Evolutionary conservation across 2,797 vertebrate genomes (phyloP), one percentile per base, ranked within the genome.

Genomic region (Halcyon badia): DNA sequence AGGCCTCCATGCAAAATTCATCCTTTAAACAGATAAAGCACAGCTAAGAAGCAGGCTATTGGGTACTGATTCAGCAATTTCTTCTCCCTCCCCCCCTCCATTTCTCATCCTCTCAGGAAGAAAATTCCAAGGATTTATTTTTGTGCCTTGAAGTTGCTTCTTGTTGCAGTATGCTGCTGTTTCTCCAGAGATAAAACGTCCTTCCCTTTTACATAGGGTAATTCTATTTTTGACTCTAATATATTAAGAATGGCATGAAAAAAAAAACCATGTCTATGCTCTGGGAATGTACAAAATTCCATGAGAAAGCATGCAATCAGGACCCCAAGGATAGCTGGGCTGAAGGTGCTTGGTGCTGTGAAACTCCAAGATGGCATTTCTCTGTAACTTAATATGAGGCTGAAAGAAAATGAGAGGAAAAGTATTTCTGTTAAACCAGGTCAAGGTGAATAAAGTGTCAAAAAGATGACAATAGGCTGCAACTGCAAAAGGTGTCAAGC

Each of bases 161-260:
- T 82, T 90, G 70, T 83, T 83, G 92, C 78, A 83, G 52, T 89
- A 28, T 10, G 4, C 39, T 66, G 73, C 60, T 88, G 85, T 65
- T 95, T 90, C 90, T 96, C 94, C 30, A 42, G 78, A 95, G 88
- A 92, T 73, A 60, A 4, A 90, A 84, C 0, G 21, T 69, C 83
- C 78, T 89, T 95, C 87, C 79, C 33, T 94, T 85, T 87, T 94
- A 71, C 89, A 94, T 33, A 61, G 30, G 87, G 54, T 92, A 87
- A 75, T 64, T 91, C 90, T 97, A 96, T 96, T 96, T 97, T 94
- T 81, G 49, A 75, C 71, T 86, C 31, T 22, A 70, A 49, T 80
- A 81, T 85, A 80, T 78, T 95, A 89, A 77, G 82, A 89, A 71
- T 46, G 28, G 71, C 82, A 91, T 54, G 52, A 94, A 94, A 95